A percentile compares a stretch with the other conserved stretches of the same genome.
These are phyloP conservation scores for Acrocephalus scirpaceus DNA, from an alignment of 2,797 vertebrate species.

Conservation along the genomic window DNA sequence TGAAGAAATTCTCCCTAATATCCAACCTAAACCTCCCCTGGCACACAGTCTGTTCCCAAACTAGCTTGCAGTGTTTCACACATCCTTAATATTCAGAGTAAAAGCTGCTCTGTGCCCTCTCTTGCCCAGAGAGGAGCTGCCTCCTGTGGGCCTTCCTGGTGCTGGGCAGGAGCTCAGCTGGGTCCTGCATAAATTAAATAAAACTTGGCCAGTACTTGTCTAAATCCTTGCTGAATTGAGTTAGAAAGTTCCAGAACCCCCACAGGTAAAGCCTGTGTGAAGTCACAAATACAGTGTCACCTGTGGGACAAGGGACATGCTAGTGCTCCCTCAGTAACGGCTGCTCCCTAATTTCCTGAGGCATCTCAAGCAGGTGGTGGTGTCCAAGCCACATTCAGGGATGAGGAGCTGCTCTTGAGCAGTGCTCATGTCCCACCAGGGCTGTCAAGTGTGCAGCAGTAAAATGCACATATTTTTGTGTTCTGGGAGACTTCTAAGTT, in stretches of 20 bases:
- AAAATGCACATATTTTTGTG: not conserved
- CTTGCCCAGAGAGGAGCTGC: not conserved
- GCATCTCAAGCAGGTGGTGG: not conserved
- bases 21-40: not conserved
- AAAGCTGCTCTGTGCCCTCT: not conserved
- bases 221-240: not conserved
- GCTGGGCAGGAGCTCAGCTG: not conserved
- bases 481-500: slow-evolving; percentile 14
- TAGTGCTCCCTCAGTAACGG: not conserved
- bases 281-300: not conserved
- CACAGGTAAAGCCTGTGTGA: accelerated
- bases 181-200: not conserved
- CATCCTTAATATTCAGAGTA: not conserved
- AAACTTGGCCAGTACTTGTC: not conserved
- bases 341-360: not conserved
- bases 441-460: not conserved
- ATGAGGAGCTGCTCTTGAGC: not conserved
- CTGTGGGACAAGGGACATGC: not conserved
- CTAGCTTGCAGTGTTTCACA: not conserved
- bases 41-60: not conserved
- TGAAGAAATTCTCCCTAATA: not conserved
- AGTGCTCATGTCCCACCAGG: not conserved
- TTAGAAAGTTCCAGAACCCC: not conserved
- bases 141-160: not conserved
- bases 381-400: not conserved